Conservation (phyloP, 2,113 vertebrate genomes). For the Ellobius talpinus region DNA sequence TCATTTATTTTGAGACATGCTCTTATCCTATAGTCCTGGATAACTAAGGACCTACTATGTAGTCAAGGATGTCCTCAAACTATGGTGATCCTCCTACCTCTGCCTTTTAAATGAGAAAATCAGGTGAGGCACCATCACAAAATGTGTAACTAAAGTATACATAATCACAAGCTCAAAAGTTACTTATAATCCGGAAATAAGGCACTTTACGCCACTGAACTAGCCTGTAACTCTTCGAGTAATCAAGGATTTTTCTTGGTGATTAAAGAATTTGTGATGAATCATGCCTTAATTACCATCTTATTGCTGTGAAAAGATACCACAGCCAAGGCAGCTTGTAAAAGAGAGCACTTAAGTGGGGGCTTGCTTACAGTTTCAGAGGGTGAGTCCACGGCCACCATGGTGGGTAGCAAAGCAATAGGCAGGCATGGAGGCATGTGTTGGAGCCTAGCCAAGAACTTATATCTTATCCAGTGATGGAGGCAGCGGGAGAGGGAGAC, state of each 20-base stretch:
- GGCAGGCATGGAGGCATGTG: not conserved
- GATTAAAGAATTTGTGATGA: slow-evolving; percentile 24
- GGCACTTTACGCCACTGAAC: not conserved
- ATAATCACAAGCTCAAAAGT: not conserved
- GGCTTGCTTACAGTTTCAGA: not conserved
- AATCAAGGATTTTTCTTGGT: not conserved
- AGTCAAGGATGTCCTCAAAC: not conserved
- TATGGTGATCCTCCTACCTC: not conserved
- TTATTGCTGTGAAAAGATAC: not conserved
- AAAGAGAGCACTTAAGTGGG: not conserved
- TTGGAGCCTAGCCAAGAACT: not conserved
- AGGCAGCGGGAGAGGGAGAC: not conserved
- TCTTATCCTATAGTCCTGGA: not conserved
- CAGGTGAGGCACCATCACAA: not conserved
- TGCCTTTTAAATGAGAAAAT: not conserved
- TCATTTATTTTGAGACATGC: not conserved
- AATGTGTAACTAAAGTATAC: not conserved
- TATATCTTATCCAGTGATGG: not conserved
- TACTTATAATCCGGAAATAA: not conserved
- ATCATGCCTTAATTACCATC: not conserved
- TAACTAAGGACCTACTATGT: not conserved
- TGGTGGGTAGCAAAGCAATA: not conserved
- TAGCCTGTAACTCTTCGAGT: not conserved
- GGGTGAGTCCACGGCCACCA: not conserved
- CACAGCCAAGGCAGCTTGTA: not conserved